Base-by-base conservation (phyloP, 2,888 invertebrate genomes). In the Polyploca ridens region DNA sequence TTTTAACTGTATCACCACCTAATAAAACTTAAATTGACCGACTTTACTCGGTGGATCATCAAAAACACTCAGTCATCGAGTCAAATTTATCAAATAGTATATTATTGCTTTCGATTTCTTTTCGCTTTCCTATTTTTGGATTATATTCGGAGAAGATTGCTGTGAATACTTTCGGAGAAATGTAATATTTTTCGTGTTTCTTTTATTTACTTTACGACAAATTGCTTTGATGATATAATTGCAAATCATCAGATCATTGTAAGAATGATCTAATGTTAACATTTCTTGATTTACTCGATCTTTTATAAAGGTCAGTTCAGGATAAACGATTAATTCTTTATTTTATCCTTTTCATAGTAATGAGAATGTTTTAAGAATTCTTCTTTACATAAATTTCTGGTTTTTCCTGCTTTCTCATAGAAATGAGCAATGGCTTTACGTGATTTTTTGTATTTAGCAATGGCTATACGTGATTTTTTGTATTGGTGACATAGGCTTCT, bases 41-140 rank as follows among this genome's bases (percentile, higher is more conserved):
- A 62, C 44, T 63, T 66, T 66, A 46, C 61, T 0, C 70, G 64
- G 67, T 63, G 64, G 65, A 66, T 67, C 73, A 69, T 60, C 74
- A 69, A 79, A 73, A 76, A 81, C 54, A 19, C 70, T 68, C 74
- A 79, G 82, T 85, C 86, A 85, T 82, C 69, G 77, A 64, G 69
- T 76, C 77, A 84, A 85, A 85, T 85, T 83, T 77, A 79, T 35
- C 27, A 79, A 71, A 79, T 77, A 80, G 78, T 82, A 76, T 41
- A 41, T 78, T 75, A 71, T 68, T 67, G 71, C 81, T 85, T 82
- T 82, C 84, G 77, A 79, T 86, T 85, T 84, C 82, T 76, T 81
- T 79, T 79, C 74, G 76, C 83, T 87, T 85, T 86, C 81, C 81
- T 82, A 79, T 81, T 84, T 82, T 49, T 33, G 57, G 38, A 58